Percentiles rank a stretch among this genome's conserved stretches.
Evolutionary conservation across 1,140 invertebrate species (phyloP).

Genomic region (Ylistrum balloti): DNA sequence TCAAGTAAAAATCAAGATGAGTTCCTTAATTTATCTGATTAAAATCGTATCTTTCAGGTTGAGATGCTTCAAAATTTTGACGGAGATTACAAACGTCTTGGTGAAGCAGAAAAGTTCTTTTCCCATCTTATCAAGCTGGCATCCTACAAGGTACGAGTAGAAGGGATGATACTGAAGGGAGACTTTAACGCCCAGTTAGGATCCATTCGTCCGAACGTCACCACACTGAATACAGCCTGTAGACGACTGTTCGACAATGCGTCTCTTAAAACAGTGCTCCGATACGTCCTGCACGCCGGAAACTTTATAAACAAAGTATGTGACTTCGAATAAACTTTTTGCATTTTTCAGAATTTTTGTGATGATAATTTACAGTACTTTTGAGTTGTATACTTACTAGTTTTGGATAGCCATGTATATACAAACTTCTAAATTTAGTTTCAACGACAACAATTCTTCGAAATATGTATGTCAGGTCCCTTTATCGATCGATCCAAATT

Average conservation of each 20-base stretch:
- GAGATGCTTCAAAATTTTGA: slow-evolving; percentile 76
- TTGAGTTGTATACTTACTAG: too few relatives aligned
- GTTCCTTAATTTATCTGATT: neutral
- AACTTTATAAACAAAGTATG: slow-evolving; percentile 82
- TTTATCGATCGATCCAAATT: too few relatives aligned
- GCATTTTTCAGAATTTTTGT: too few relatives aligned
- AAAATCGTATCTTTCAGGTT: slow-evolving; percentile 63
- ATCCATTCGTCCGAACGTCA: slow-evolving; percentile 74
- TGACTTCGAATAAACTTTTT: too few relatives aligned
- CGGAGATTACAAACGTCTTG: slow-evolving; percentile 74
- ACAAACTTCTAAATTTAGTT: too few relatives aligned
- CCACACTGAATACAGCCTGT: slow-evolving; percentile 71
- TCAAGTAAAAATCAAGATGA: neutral
- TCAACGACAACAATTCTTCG: too few relatives aligned
- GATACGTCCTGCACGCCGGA: slow-evolving; percentile 79
- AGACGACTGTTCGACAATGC: slow-evolving; percentile 75
- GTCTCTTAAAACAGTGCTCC: slow-evolving; percentile 78
- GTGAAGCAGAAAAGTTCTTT: slow-evolving; percentile 80
- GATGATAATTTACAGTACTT: too few relatives aligned
- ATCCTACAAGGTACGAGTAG: slow-evolving; percentile 92
- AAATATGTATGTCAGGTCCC: too few relatives aligned
- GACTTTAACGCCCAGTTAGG: slow-evolving; percentile 78
- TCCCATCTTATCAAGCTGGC: slow-evolving; percentile 75
- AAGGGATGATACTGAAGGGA: slow-evolving; percentile 93
- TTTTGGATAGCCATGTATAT: too few relatives aligned